Evolutionary conservation across 2,888 invertebrate genomes (phyloP), one percentile per base, ranked within the genome.

Genomic region (Hydriomena furcata): DNA sequence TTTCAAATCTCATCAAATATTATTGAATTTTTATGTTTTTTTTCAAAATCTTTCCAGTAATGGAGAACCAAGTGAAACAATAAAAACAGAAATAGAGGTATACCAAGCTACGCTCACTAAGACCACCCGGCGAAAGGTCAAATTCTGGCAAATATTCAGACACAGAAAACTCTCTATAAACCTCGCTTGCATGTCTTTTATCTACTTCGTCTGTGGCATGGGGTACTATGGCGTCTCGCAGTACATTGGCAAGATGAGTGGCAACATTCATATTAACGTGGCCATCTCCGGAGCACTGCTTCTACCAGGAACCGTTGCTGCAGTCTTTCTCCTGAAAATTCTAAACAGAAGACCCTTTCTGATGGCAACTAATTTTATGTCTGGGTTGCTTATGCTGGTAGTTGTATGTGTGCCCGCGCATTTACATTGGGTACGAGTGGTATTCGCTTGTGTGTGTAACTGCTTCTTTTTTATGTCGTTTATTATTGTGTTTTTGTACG

Each of bases 201-300:
- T 94, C 63, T 96, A 95, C 94, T 89, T 95, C 7, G 93, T 94
- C 0, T 94, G 95, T 37, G 96, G 96, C 4, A 91, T 97, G 87
- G 94, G 96, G 17, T 95, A 96, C 73, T 98, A 96, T 66, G 97
- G 96, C 0, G 93, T 96, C 17, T 94, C 95, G 0, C 95, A 96
- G 68, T 96, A 94, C 68, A 93, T 95, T 37, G 94, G 94, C 0
- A 92, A 94, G 69, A 91, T 95, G 67, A 94, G 93, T 27, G 95
- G 95, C 0, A 83, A 96, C 61, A 94, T 96, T 44, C 97, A 96
- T 70, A 35, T 93, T 1, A 97, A 96, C 71, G 95, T 96, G 21
- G 93, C 95, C 1, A 78, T 96, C 13, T 94, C 95, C 11, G 96
- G 94, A 6, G 70, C 81, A 0, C 76, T 94, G 10, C 92, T 94